Conservation (phyloP, 1,140 invertebrate species). For the Pinna nobilis region DNA sequence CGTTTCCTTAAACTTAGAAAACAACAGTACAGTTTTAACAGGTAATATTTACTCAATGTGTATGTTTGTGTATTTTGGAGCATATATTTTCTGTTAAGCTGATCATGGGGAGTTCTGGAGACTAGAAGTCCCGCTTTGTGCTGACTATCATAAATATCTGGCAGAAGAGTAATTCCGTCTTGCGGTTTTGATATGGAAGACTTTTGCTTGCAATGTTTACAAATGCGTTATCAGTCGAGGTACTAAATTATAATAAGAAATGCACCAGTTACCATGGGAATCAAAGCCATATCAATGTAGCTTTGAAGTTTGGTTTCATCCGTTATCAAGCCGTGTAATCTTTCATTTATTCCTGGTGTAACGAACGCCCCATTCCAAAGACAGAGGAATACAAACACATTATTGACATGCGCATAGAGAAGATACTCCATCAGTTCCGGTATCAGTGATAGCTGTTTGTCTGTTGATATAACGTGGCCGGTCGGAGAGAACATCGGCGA, state of each 20-base stretch:
- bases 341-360: background rate
- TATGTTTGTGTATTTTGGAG: too few species aligned
- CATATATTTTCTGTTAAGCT: background rate
- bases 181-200: background rate
- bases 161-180: background rate
- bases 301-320: constrained; percentile 4
- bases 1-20: too few species aligned
- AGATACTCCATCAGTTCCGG: constrained; percentile 13
- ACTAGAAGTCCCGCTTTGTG: background rate
- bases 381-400: constrained; percentile 7
- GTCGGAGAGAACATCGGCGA: background rate
- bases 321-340: constrained; percentile 13
- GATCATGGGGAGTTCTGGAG: background rate
- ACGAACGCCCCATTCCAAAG: constrained; percentile 15
- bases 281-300: constrained; percentile 12
- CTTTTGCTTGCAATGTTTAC: too few species aligned
- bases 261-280: constrained; percentile 8
- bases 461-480: background rate
- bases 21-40: too few species aligned
- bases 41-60: too few species aligned
- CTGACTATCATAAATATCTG: background rate
- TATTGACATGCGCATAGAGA: constrained; percentile 1
- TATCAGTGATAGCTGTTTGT: constrained; percentile 2
- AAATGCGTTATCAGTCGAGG: too few species aligned
- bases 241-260: too few species aligned